Evolutionary conservation across 2,113 vertebrate genomes (phyloP).

Genomic region (Ophthalmolycus amberensis): DNA sequence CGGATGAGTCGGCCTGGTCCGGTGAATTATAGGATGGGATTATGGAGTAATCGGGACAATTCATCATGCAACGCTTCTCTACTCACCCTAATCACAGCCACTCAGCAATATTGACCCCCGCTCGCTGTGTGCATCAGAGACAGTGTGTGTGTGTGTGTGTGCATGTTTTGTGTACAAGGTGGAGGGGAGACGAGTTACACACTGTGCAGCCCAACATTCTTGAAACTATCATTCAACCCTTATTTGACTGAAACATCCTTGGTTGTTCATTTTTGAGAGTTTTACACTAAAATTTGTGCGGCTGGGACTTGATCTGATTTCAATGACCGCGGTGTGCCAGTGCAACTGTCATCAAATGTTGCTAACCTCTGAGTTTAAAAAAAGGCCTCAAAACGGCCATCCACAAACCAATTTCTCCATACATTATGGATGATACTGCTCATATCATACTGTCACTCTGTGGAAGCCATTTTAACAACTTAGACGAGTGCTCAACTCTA

Average conservation of each 20-base stretch:
- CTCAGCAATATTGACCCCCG: conserved; percentile 74
- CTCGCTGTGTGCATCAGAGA: conserved; percentile 40
- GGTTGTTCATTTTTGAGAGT: background rate
- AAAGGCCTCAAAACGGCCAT: background rate
- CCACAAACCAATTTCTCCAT: background rate
- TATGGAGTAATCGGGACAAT: conserved; percentile 76
- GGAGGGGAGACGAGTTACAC: background rate
- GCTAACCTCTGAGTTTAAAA: background rate
- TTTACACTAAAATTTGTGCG: background rate
- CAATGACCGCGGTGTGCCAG: background rate
- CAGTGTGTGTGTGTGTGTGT: background rate
- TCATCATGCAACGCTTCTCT: conserved; percentile 63
- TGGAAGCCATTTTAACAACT: background rate
- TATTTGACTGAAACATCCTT: background rate
- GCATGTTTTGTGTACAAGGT: background rate
- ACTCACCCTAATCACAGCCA: conserved; percentile 66
- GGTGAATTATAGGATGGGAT: conserved; percentile 71
- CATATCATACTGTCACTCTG: background rate
- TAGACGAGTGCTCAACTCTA: background rate
- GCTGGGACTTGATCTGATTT: background rate
- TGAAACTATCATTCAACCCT: background rate
- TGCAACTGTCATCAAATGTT: background rate
- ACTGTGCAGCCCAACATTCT: background rate
- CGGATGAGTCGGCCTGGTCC: conserved; percentile 55
- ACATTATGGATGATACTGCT: background rate